phyloP scores from a whole-genome alignment of 2,113 vertebrate species.

The Phainopepla nitens region DNA sequence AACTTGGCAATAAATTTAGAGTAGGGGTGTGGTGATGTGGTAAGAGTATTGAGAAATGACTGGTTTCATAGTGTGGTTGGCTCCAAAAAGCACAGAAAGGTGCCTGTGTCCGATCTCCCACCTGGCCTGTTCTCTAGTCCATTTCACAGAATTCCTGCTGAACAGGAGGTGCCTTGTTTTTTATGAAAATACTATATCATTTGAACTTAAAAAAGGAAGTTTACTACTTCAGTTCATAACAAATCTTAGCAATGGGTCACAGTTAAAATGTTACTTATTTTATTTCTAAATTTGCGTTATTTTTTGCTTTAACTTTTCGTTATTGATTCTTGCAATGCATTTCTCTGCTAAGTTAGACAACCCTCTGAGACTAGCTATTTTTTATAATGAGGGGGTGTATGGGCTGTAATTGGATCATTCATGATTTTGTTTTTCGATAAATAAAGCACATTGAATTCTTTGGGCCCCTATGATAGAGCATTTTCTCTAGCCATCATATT shows the following conservation, averaged over 20 bases:
- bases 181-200: neutral
- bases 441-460: neutral
- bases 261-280: neutral
- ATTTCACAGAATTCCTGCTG: neutral
- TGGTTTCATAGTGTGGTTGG: neutral
- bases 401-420: neutral
- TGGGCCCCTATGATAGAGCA: neutral
- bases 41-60: neutral
- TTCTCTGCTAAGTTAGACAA: neutral
- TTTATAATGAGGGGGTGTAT: neutral
- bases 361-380: neutral
- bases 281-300: neutral
- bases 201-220: neutral
- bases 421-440: neutral
- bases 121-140: neutral
- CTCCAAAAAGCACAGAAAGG: neutral
- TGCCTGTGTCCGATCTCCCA: neutral
- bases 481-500: neutral
- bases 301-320: neutral
- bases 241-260: neutral
- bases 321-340: neutral
- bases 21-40: neutral
- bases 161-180: neutral
- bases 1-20: neutral
- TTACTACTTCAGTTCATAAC: neutral